phyloP scores from a whole-genome alignment of 2,797 vertebrate species.

The Bovichtus diacanthus region DNA sequence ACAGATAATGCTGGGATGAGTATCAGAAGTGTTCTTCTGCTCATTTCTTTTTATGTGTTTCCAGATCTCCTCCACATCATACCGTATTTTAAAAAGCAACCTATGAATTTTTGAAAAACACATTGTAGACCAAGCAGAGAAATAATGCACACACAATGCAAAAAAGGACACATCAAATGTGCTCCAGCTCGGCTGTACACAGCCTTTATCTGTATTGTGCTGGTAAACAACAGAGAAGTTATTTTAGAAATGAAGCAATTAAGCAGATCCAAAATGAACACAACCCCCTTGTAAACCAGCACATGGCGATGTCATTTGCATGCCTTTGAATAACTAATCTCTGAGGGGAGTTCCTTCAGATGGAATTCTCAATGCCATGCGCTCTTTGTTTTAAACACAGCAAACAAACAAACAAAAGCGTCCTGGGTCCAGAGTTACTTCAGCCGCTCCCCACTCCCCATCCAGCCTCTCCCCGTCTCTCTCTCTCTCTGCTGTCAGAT shows the following conservation, averaged over 20 bases:
- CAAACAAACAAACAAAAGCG: constrained; percentile 86
- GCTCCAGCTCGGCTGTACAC: constrained; percentile 57
- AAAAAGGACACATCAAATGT: constrained; percentile 52
- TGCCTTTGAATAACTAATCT: constrained; percentile 90
- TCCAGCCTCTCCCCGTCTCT: constrained; percentile 19
- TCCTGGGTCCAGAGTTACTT: constrained; percentile 74
- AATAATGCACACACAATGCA: constrained; percentile 60
- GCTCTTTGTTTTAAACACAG: constrained; percentile 87
- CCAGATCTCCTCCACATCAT: constrained; percentile 4
- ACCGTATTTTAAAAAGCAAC: constrained; percentile 36
- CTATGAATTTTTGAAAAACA: constrained; percentile 52
- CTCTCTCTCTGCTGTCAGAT: constrained; percentile 65
- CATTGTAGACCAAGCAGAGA: constrained; percentile 43
- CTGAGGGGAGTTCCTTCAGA: constrained; percentile 86
- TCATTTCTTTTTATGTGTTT: neutral
- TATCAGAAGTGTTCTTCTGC: neutral
- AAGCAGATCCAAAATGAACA: constrained; percentile 86
- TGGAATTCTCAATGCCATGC: constrained; percentile 86
- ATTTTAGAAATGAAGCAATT: constrained; percentile 91
- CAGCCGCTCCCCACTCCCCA: constrained; percentile 19
- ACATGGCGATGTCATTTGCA: constrained; percentile 88
- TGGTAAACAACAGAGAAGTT: constrained; percentile 87
- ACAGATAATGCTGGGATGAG: neutral
- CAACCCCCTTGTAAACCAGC: constrained; percentile 83
- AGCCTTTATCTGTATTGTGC: constrained; percentile 74